Percentiles rank a stretch among this genome's conserved stretches.
Conservation (phyloP, 2,113 vertebrate genomes). For the Campylomormyrus tamandua region DNA sequence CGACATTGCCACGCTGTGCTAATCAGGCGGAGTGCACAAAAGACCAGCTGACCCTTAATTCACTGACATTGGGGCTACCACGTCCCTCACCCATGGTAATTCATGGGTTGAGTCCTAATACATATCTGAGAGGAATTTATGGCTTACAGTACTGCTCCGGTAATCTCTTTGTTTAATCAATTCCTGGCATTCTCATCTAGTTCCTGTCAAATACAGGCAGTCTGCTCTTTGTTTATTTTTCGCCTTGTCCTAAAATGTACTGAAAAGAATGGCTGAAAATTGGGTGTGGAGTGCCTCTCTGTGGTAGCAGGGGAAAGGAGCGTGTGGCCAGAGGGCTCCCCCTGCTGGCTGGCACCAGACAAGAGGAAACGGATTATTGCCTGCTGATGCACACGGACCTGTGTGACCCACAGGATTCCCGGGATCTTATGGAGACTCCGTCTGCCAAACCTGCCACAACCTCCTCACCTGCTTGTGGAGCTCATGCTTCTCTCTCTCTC, state of each 20-base stretch:
- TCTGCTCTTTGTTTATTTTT: background rate
- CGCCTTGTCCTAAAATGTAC: background rate
- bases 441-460: background rate
- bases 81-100: background rate
- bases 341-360: background rate
- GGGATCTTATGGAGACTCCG: background rate
- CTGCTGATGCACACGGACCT: background rate
- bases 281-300: background rate
- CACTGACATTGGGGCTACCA: background rate
- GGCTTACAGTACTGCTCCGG: background rate
- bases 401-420: background rate
- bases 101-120: background rate
- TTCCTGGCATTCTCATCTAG: background rate
- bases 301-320: background rate
- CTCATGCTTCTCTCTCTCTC: background rate
- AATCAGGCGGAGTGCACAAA: background rate
- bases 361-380: background rate
- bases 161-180: background rate
- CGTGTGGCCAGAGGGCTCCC: background rate
- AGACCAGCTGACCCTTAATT: background rate
- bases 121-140: background rate
- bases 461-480: background rate
- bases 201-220: background rate
- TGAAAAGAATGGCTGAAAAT: background rate
- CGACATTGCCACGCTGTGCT: background rate